Evolutionary conservation across 2,797 vertebrate genomes (phyloP).

Genomic region (Gymnodraco acuticeps): DNA sequence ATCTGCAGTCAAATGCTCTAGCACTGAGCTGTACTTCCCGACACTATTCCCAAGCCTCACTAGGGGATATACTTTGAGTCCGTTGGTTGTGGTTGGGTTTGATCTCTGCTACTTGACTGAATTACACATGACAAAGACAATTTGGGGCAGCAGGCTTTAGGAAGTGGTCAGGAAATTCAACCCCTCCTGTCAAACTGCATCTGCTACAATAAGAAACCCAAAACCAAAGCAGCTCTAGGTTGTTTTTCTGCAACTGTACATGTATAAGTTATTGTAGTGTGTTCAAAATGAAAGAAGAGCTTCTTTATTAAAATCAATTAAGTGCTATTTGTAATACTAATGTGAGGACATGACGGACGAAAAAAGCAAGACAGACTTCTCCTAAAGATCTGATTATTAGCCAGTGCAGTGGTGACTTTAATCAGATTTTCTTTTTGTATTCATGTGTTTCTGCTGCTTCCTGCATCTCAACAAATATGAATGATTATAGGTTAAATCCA

Average conservation of each 20-base stretch:
- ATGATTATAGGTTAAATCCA: constrained; percentile 25
- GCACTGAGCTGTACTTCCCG: constrained; percentile 51
- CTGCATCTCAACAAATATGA: constrained; percentile 30
- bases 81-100: constrained; percentile 28
- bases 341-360: constrained; percentile 4
- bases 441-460: constrained; percentile 17
- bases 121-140: constrained; percentile 60
- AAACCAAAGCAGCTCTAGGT: constrained; percentile 26
- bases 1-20: constrained; percentile 69
- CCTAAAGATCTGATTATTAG: neutral
- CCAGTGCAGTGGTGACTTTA: neutral
- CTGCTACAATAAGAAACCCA: constrained; percentile 15
- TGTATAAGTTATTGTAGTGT: neutral
- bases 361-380: constrained; percentile 1
- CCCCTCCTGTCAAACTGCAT: constrained; percentile 47
- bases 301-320: constrained; percentile 1
- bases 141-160: constrained; percentile 44
- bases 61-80: constrained; percentile 12
- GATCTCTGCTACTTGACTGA: constrained; percentile 47
- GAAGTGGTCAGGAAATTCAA: constrained; percentile 51
- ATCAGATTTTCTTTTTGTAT: constrained; percentile 5
- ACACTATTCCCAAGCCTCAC: constrained; percentile 8
- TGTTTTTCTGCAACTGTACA: constrained; percentile 25
- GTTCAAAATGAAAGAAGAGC: constrained; percentile 16
- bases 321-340: neutral